Conservation (phyloP, 2,888 invertebrate genomes). For the Lamellibrachia satsuma region DNA sequence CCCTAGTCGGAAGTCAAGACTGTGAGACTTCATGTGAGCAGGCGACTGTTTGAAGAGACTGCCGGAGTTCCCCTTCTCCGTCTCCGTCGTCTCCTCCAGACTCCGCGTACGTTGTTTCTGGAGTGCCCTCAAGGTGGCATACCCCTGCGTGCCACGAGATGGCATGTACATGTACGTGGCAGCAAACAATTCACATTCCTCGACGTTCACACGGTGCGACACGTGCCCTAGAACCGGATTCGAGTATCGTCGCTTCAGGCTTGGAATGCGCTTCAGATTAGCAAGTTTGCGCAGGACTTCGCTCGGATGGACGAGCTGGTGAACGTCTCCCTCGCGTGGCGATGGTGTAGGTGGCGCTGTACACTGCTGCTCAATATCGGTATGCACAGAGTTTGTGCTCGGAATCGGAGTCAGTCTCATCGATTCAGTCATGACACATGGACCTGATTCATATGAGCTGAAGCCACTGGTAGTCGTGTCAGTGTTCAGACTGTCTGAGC, state of each 20-base stretch:
- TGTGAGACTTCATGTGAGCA: constrained; percentile 27
- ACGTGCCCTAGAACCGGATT: constrained; percentile 41
- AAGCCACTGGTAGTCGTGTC: constrained; percentile 82
- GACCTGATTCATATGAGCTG: constrained; percentile 77
- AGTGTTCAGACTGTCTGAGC: constrained; percentile 71
- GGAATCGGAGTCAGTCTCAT: constrained; percentile 83
- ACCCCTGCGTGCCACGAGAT: constrained; percentile 62
- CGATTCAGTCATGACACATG: constrained; percentile 31
- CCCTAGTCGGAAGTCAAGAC: constrained; percentile 37
- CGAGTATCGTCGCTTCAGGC: constrained; percentile 47
- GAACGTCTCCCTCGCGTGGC: not conserved
- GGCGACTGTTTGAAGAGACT: not conserved
- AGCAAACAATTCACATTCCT: not conserved
- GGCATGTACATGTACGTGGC: constrained; percentile 52
- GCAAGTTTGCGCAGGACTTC: constrained; percentile 51
- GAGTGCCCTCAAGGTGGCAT: constrained; percentile 62
- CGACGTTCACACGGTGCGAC: not conserved
- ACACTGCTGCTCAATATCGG: not conserved
- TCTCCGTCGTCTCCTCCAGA: not conserved
- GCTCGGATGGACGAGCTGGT: constrained; percentile 14
- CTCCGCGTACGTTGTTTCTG: constrained; percentile 54
- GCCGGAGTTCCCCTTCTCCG: not conserved
- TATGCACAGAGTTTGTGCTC: constrained; percentile 73
- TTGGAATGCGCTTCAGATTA: constrained; percentile 60
- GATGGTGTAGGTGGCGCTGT: not conserved